Conservation (phyloP, 1,140 invertebrate species). For the Phortica variegata region DNA sequence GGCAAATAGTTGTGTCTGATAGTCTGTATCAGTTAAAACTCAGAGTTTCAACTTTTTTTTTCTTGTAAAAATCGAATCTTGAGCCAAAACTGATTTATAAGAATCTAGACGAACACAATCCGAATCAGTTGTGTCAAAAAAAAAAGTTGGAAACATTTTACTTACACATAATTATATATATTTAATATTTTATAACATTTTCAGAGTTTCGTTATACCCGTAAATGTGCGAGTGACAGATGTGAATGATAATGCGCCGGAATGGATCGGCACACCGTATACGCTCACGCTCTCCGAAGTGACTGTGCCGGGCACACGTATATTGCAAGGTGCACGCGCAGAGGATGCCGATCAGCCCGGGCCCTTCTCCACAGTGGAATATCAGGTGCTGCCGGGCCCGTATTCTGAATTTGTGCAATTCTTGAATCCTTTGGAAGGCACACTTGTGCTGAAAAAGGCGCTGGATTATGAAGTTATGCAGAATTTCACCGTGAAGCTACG, state of each 20-base stretch:
- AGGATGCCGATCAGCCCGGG: conserved; percentile 84
- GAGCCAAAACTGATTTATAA: no score
- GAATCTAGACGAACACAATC: no score
- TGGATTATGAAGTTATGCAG: conserved; percentile 81
- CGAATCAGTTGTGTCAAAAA: no score
- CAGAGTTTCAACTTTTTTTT: no score
- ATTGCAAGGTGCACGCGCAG: conserved; percentile 73
- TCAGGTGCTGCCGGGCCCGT: conserved; percentile 72
- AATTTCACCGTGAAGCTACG: conserved; percentile 79
- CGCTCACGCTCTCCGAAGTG: conserved; percentile 81
- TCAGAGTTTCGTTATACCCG: conserved; percentile 83
- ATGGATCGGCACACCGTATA: conserved; percentile 80
- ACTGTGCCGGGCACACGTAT: conserved; percentile 78
- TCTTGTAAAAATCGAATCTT: no score
- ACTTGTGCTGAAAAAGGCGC: conserved; percentile 73
- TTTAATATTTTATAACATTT: conserved; percentile 8
- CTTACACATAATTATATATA: conserved; percentile 5
- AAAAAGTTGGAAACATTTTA: no score
- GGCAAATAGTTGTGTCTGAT: no score
- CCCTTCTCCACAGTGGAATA: conserved; percentile 88
- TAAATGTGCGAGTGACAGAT: conserved; percentile 88
- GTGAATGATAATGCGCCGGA: conserved; percentile 88
- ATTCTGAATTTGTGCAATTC: conserved; percentile 81
- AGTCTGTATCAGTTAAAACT: no score
- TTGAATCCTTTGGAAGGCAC: conserved; percentile 84